A percentile compares a stretch with the other conserved stretches of the same genome.
Evolutionary conservation across 64 coral and sea anemone species (phyloP).

Genomic region (Montipora sp.): DNA sequence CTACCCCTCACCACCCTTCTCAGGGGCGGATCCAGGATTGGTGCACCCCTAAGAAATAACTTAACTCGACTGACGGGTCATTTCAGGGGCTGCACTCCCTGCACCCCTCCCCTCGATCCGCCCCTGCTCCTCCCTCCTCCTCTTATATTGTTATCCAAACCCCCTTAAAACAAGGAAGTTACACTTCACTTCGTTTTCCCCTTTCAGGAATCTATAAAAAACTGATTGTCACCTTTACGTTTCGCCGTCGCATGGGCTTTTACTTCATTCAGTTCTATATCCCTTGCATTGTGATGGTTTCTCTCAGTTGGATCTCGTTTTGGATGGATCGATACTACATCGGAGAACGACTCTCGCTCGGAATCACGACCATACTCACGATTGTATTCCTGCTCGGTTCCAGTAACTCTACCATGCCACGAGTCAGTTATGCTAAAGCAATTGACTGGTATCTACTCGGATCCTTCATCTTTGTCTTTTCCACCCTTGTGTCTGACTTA

Average conservation of each 20-base stretch:
- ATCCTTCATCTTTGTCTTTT: constrained; percentile 92
- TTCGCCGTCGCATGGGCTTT: constrained; percentile 87
- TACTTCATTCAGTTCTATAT: constrained; percentile 93
- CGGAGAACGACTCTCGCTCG: constrained; percentile 87
- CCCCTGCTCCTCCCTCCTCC: no score
- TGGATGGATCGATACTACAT: constrained; percentile 96
- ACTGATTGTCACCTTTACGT: constrained; percentile 79
- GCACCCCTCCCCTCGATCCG: no score
- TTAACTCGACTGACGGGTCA: no score
- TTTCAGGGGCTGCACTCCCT: no score
- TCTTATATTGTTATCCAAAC: no score
- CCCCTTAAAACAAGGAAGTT: no score
- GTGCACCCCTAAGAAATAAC: no score
- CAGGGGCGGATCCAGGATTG: no score
- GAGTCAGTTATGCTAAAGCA: constrained; percentile 91
- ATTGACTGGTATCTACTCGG: constrained; percentile 95
- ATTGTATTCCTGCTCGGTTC: constrained; percentile 94
- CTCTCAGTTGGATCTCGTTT: constrained; percentile 90
- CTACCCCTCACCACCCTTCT: no score
- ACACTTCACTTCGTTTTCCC: background rate
- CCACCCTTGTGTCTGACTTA: constrained; percentile 88
- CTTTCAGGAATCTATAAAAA: constrained; percentile 81
- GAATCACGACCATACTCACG: constrained; percentile 88
- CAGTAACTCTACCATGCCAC: constrained; percentile 94
- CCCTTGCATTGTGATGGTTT: constrained; percentile 91